Percentiles rank a stretch among this genome's conserved stretches.
Conservation (phyloP, 2,797 vertebrate genomes). For the Aldrovandia affinis region DNA sequence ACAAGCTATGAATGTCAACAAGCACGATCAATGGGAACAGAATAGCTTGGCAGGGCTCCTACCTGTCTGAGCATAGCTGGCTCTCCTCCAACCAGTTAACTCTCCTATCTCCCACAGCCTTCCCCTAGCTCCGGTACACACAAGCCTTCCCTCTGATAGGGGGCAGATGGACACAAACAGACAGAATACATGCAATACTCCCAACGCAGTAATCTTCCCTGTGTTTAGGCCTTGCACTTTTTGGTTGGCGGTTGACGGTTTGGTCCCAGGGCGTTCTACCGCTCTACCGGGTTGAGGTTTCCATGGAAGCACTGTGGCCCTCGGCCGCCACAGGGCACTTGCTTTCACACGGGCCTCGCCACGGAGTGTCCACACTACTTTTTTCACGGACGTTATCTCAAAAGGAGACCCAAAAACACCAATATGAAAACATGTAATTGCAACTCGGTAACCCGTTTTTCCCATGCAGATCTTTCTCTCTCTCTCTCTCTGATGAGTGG, state of each 20-base stretch:
- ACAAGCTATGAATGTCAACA: conserved; percentile 67
- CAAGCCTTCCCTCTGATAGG: not conserved
- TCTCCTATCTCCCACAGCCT: not conserved
- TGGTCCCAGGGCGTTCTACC: not conserved
- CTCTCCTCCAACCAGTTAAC: conserved; percentile 39
- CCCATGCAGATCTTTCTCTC: not conserved
- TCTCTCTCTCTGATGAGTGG: not conserved
- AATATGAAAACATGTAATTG: no score
- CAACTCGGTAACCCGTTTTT: no score
- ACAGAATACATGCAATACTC: not conserved
- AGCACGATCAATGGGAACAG: conserved; percentile 60
- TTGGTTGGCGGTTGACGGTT: not conserved
- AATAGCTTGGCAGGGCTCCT: conserved; percentile 44
- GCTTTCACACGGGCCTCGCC: no score
- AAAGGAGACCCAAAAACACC: no score
- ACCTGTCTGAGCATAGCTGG: conserved; percentile 44
- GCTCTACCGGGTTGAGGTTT: no score
- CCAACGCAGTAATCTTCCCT: not conserved
- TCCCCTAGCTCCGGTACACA: not conserved
- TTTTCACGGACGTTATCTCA: no score
- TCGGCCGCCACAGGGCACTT: no score
- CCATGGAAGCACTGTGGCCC: no score
- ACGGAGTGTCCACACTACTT: no score
- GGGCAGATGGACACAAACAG: conserved; percentile 23
- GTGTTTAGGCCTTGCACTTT: not conserved